phyloP scores from a whole-genome alignment of 2,888 invertebrate species.

The Branchinecta sandiegonensis region DNA sequence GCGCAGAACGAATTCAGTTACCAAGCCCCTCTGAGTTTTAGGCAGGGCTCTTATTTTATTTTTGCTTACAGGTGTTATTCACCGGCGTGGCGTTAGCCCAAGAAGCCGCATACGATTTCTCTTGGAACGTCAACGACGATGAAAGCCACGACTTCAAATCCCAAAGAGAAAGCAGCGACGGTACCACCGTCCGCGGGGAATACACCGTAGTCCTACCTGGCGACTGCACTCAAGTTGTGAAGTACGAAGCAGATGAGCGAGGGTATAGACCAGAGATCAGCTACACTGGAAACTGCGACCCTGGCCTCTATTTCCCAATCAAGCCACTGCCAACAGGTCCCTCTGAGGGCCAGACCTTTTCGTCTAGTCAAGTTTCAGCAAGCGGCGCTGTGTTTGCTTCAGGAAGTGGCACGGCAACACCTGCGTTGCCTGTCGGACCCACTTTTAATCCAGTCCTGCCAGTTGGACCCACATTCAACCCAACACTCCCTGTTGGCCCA shows the following conservation, averaged over 20 bases:
- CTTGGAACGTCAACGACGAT: slow-evolving; percentile 10
- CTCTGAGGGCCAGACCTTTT: background rate
- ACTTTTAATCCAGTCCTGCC: background rate
- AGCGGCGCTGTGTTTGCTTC: background rate
- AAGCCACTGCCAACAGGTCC: slow-evolving; percentile 3
- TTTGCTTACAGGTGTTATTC: background rate
- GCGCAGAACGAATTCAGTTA: no score
- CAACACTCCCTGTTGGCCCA: background rate
- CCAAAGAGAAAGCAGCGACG: slow-evolving; percentile 3
- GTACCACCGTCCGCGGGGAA: background rate
- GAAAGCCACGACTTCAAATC: slow-evolving; percentile 9
- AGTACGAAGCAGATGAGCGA: slow-evolving; percentile 6
- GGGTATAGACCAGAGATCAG: background rate
- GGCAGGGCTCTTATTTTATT: background rate
- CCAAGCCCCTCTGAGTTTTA: no score
- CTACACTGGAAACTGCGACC: slow-evolving; percentile 5
- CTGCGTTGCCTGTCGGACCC: background rate
- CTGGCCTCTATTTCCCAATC: slow-evolving; percentile 2
- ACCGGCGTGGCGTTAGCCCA: slow-evolving; percentile 12
- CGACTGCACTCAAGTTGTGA: slow-evolving; percentile 10
- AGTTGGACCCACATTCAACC: background rate
- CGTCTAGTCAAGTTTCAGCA: background rate
- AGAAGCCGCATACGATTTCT: background rate
- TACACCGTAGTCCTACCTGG: background rate
- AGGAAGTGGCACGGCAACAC: background rate